phyloP scores from a whole-genome alignment of 2,797 vertebrate species.

The Loris lydekkerianus region DNA sequence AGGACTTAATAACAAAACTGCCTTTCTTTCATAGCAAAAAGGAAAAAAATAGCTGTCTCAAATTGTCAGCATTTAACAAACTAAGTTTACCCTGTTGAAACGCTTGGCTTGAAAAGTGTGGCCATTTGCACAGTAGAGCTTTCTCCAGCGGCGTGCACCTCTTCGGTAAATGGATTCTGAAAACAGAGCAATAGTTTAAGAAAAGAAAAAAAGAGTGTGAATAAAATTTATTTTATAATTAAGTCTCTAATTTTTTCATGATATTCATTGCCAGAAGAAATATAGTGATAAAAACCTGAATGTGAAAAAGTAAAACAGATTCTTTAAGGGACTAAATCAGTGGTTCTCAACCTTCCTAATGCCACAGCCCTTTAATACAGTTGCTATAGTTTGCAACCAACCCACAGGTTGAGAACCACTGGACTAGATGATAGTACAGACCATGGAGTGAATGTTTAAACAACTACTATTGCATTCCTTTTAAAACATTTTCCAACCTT shows the following conservation, averaged over 20 bases:
- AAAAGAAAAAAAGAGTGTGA: constrained; percentile 66
- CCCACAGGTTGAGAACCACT: too few relatives aligned
- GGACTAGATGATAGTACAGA: not conserved
- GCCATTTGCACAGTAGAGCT: constrained; percentile 98
- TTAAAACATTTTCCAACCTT: not conserved
- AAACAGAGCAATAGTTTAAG: constrained; percentile 66
- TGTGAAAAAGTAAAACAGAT: not conserved
- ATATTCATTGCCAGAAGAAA: constrained; percentile 19
- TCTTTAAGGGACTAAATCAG: not conserved
- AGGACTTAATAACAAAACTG: constrained; percentile 57
- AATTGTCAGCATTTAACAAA: constrained; percentile 75
- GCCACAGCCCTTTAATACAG: too few relatives aligned
- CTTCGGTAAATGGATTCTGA: constrained; percentile 99
- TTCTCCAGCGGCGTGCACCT: constrained; percentile 98
- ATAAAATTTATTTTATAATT: constrained; percentile 69
- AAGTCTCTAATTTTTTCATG: constrained; percentile 4
- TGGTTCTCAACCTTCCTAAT: too few relatives aligned
- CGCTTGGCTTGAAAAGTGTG: constrained; percentile 99
- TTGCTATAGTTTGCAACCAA: too few relatives aligned
- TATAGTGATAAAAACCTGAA: not conserved
- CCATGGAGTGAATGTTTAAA: not conserved
- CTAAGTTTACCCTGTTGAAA: constrained; percentile 95
- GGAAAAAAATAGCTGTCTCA: not conserved
- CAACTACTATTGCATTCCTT: not conserved
- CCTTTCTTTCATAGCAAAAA: not conserved